Base-by-base conservation (phyloP, 2,888 invertebrate genomes). In the Clitarchus hookeri region DNA sequence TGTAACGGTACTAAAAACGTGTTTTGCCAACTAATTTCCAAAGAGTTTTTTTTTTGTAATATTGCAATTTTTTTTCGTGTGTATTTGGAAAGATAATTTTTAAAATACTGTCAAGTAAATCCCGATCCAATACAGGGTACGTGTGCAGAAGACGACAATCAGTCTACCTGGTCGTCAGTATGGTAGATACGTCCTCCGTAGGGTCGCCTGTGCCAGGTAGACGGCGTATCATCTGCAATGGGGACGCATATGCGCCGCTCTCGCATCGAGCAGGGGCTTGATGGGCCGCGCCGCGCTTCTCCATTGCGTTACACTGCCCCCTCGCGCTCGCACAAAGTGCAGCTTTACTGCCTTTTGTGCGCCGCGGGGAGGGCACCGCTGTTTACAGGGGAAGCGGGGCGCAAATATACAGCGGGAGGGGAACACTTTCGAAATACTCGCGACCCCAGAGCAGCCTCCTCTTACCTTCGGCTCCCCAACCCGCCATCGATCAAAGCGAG, bases 371-470 rank as follows among this genome's bases (percentile, higher is more conserved):
- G 65, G 23, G 53, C n/a, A 1, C 65, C 3, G 65, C 13, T 65
- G 65, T 65, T 65, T 65, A n/a, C 65, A 65, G 65, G 65, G 65
- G 65, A 9, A 65, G 65, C 19, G 65, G 65, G 65, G 12, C 65
- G 13, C 65, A 65, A 65, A 65, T 65, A 65, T 65, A 0, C 65
- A 65, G 23, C 16, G 65, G 65, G n/a, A 65, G 11, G 65, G 65
- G 65, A 65, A 65, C 65, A 65, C 65, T 65, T 65, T 65, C 16
- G 16, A 65, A 65, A 65, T 65, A 65, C 65, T 65, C 65, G 65
- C 65, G 65, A 65, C 65, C 65, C 65, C 8, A 1, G 1, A 23
- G 12, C 16, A 48, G 16, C 12, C 12, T 48, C 48, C 65, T 19
- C 65, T 16, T 65, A 8, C 8, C 48, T 48, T n/a, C 13, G 23